Evolutionary conservation across 2,113 vertebrate genomes (phyloP).

Genomic region (Podarcis muralis): DNA sequence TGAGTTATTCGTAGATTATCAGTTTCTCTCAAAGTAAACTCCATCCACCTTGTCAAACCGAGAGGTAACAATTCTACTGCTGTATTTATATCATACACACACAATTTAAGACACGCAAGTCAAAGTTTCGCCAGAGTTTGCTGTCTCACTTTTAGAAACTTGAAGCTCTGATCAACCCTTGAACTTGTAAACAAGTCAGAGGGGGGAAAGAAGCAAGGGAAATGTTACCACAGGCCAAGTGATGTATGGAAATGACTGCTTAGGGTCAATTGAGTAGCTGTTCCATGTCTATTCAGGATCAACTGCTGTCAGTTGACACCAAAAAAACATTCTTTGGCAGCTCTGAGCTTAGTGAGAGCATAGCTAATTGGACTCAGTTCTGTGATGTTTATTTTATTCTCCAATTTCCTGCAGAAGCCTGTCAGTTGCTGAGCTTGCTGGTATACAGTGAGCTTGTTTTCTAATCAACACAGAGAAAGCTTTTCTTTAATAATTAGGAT

Average conservation of each 20-base stretch:
- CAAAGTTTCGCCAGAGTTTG: not conserved
- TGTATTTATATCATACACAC: not conserved
- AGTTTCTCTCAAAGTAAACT: not conserved
- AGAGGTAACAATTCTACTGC: not conserved
- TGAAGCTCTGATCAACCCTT: not conserved
- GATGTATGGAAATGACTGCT: not conserved
- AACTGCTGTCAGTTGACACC: not conserved
- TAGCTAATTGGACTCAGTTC: not conserved
- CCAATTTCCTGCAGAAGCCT: not conserved
- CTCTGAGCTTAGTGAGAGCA: not conserved
- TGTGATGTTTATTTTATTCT: not conserved
- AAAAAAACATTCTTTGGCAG: not conserved
- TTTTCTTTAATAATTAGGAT: not conserved
- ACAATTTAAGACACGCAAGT: no score
- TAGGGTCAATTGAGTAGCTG: not conserved
- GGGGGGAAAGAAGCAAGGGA: not conserved
- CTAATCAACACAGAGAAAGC: not conserved
- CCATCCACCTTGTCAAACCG: not conserved
- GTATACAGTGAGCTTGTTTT: not conserved
- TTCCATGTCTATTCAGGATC: not conserved
- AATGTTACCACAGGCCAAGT: not conserved
- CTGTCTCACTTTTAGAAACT: not conserved
- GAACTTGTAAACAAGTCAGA: not conserved
- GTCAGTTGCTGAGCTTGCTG: not conserved
- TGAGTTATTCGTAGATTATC: not conserved